Base-by-base conservation (phyloP, 2,888 invertebrate species). In the Scaptomyza tumidula region DNA sequence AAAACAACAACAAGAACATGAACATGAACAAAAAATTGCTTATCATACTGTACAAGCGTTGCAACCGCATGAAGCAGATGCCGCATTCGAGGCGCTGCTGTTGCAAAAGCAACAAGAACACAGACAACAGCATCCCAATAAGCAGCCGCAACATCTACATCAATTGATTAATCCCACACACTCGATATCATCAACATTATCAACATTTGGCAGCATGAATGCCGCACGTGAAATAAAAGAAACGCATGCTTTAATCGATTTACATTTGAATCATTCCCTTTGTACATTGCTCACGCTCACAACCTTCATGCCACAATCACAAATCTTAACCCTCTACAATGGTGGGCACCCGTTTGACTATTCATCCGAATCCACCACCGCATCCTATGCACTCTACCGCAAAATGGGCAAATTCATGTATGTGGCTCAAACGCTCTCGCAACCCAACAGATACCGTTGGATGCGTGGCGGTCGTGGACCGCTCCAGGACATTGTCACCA, bases 401-500 rank as follows among this genome's bases (percentile, higher is more conserved):
- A 90, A 90, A 91, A 90, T 90, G 90, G 91, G 91, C 53, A 88
- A 90, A 89, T 89, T 91, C 87, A 88, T 86, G 71, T 87, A 85
- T 82, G 78, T 67, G 78, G 89, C 90, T 82, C 90, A 91, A 88
- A 78, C 88, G 80, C 74, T 87, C 77, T 80, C 88, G 81, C 89
- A 88, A 80, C 87, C 89, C 80, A 89, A 90, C 83, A 94, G 94
- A 80, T 97, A 95, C 93, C 94, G 95, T 55, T 98, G 97, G 97
- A 94, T 95, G 84, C 94, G 97, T 61, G 97, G 97, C 48, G 94
- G 95, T 0, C 95, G 96, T 50, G 90, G 91, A 52, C 93, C 94
- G 16, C 94, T 97, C 29, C 94, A 94, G 61, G 96, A 97, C 89
- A 95, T 96, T 62, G 95, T 95, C 31, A 94, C 95, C 5, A 94